These are phyloP conservation scores for Dasyprocta punctata DNA, from an alignment of 2,113 vertebrate genomes.

Conservation along the genomic window DNA sequence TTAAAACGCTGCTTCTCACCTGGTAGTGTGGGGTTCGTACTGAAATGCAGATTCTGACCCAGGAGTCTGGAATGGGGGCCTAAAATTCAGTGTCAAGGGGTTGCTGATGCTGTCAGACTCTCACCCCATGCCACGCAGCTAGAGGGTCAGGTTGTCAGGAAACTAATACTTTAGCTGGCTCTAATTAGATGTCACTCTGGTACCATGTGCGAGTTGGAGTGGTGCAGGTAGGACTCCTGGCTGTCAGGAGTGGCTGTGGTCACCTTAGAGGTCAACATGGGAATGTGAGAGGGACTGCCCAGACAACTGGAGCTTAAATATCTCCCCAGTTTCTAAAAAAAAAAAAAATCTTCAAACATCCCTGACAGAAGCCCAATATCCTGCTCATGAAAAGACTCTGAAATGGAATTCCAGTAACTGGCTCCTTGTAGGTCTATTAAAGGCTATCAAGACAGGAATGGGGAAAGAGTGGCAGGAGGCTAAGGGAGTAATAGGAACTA, in stretches of 20 bases:
- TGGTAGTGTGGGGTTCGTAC: neutral
- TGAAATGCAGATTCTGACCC: neutral
- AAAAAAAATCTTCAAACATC: neutral
- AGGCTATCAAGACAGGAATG: neutral
- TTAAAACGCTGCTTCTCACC: neutral
- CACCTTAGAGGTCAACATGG: neutral
- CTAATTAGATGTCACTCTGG: neutral
- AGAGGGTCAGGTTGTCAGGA: neutral
- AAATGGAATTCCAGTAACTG: neutral
- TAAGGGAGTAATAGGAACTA: neutral
- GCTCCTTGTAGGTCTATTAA: neutral
- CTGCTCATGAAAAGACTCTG: neutral
- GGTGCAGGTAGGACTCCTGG: fast-evolving
- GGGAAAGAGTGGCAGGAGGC: neutral
- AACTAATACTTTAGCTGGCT: neutral
- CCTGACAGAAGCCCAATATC: neutral
- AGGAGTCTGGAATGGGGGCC: neutral
- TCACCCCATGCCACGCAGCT: neutral
- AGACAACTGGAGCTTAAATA: neutral
- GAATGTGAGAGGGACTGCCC: neutral
- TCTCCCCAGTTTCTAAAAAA: neutral
- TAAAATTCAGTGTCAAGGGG: too few relatives aligned
- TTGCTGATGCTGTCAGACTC: too few relatives aligned
- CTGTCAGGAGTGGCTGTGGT: neutral
- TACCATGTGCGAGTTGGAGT: neutral